Conservation (phyloP, 2,113 vertebrate species). For the Planiliza haematocheilus region DNA sequence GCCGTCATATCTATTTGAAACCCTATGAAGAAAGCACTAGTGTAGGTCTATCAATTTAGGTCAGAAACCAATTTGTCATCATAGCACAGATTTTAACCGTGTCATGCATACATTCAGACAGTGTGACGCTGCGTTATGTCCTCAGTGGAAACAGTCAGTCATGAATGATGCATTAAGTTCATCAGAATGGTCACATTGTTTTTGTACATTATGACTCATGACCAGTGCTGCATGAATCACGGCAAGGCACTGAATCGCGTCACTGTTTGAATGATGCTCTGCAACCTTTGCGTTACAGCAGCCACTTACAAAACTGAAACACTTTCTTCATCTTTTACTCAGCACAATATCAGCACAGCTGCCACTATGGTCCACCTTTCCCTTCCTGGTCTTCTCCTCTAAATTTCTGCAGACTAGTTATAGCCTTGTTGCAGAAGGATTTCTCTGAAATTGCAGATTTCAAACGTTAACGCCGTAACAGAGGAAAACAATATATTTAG, state of each 20-base stretch:
- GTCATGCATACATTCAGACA: no score
- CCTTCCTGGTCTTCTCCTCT: no score
- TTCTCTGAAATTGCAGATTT: constrained; percentile 36
- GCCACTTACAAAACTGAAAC: neutral
- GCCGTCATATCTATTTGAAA: no score
- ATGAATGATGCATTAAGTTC: constrained; percentile 21
- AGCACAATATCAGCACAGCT: neutral
- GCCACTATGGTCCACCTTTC: no score
- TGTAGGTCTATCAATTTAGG: no score
- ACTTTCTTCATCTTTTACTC: neutral
- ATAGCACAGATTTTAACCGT: no score
- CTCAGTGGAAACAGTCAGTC: neutral
- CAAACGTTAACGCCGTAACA: constrained; percentile 26
- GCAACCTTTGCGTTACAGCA: neutral
- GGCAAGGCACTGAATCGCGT: neutral
- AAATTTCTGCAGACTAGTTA: no score
- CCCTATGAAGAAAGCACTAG: no score
- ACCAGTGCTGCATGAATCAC: neutral
- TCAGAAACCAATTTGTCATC: no score
- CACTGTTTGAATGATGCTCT: neutral
- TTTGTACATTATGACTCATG: constrained; percentile 15
- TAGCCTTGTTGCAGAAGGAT: neutral
- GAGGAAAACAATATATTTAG: constrained; percentile 41
- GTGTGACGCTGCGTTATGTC: no score
- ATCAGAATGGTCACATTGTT: neutral